These are phyloP conservation scores for Latrodectus geometricus DNA, from an alignment of 1,140 invertebrate species.

Conservation along the genomic window DNA sequence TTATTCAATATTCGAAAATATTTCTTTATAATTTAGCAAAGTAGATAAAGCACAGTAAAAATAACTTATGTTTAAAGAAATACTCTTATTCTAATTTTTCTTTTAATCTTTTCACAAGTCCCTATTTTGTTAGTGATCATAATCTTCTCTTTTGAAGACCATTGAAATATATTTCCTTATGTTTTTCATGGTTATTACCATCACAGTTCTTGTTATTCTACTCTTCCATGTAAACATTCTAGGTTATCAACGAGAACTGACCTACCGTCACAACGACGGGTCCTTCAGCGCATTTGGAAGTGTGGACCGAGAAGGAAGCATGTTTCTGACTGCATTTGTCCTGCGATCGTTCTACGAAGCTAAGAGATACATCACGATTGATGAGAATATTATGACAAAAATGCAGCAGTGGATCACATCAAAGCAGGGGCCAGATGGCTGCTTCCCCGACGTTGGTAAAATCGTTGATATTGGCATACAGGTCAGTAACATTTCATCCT, in stretches of 20 bases:
- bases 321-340: slow-evolving; percentile 87
- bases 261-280: slow-evolving; percentile 79
- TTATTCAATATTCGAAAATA: too few relatives aligned
- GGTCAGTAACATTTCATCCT: slow-evolving; percentile 24
- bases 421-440: slow-evolving; percentile 42
- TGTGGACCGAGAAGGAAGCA: slow-evolving; percentile 76
- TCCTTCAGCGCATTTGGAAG: slow-evolving; percentile 86
- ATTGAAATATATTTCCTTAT: neutral
- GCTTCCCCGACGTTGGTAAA: slow-evolving; percentile 53
- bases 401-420: slow-evolving; percentile 72
- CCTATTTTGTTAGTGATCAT: too few relatives aligned
- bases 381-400: slow-evolving; percentile 70
- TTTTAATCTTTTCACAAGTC: too few relatives aligned
- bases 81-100: too few relatives aligned
- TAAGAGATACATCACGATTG: slow-evolving; percentile 76
- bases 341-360: slow-evolving; percentile 80
- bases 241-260: slow-evolving; percentile 83
- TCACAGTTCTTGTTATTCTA: neutral
- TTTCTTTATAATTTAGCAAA: too few relatives aligned
- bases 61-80: too few relatives aligned
- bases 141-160: too few relatives aligned
- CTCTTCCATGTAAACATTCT: neutral
- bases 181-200: neutral
- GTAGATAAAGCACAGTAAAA: too few relatives aligned
- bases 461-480: slow-evolving; percentile 45